Conservation (phyloP, 1,140 invertebrate genomes). For the Oryzaephilus surinamensis region DNA sequence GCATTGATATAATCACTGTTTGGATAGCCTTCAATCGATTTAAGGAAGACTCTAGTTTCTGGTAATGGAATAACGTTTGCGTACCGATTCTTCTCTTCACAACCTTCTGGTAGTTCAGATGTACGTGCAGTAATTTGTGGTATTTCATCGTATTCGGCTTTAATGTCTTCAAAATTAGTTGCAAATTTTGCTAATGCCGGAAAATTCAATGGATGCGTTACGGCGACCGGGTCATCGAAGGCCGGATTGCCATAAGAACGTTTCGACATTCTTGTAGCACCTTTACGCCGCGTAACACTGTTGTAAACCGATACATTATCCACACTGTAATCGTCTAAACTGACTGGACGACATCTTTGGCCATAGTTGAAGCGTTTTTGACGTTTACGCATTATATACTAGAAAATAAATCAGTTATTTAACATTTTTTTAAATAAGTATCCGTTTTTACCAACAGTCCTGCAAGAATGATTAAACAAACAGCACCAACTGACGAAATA, state of each 20-base stretch:
- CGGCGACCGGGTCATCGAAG: conserved; percentile 77
- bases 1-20: conserved; percentile 88
- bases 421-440: not conserved
- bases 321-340: conserved; percentile 77
- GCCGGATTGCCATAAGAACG: conserved; percentile 82
- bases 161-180: conserved; percentile 57
- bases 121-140: conserved; percentile 63
- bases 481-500: conserved; percentile 42
- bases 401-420: conserved; percentile 24
- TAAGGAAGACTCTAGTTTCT: conserved; percentile 71
- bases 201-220: conserved; percentile 62
- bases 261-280: conserved; percentile 62
- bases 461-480: conserved; percentile 49
- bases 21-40: conserved; percentile 55
- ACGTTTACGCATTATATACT: conserved; percentile 61
- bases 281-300: conserved; percentile 61
- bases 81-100: conserved; percentile 86
- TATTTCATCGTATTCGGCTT: conserved; percentile 67
- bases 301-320: conserved; percentile 80
- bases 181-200: conserved; percentile 62
- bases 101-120: conserved; percentile 74
- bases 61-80: conserved; percentile 88
- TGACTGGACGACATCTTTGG: conserved; percentile 75
- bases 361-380: conserved; percentile 60
- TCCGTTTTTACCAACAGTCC: conserved; percentile 51